These are phyloP conservation scores for Corythaeola cristata DNA, from an alignment of 2,113 vertebrate genomes.

Conservation along the genomic window DNA sequence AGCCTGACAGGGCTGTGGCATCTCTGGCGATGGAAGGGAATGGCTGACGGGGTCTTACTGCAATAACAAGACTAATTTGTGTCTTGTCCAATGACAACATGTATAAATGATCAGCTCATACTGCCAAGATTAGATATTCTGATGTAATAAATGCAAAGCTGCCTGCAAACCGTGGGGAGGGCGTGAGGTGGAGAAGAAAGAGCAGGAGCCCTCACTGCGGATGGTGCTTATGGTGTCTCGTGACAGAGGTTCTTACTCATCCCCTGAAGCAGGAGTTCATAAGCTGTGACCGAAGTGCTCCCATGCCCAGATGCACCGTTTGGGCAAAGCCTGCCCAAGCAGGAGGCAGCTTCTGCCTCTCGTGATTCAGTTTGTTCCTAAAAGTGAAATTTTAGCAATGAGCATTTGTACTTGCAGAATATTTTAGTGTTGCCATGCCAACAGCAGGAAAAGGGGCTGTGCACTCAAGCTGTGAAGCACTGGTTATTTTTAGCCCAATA, in stretches of 20 bases:
- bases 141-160: slow-evolving; percentile 49
- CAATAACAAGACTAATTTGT: slow-evolving; percentile 31
- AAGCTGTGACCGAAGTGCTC: background rate
- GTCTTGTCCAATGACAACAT: slow-evolving; percentile 27
- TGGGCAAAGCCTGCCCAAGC: background rate
- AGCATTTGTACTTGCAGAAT: slow-evolving; percentile 60
- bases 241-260: background rate
- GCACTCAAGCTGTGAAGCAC: slow-evolving; percentile 54
- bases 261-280: background rate
- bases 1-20: background rate
- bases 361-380: slow-evolving; percentile 1
- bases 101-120: background rate
- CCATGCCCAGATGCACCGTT: background rate
- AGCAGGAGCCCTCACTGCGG: background rate
- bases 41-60: background rate
- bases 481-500: slow-evolving; percentile 72
- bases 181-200: background rate
- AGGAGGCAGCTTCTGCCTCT: slow-evolving; percentile 9
- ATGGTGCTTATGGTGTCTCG: background rate
- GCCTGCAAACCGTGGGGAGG: background rate
- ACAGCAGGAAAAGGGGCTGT: slow-evolving; percentile 51
- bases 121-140: slow-evolving; percentile 44
- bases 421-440: slow-evolving; percentile 72
- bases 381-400: slow-evolving; percentile 39
- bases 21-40: background rate